Conservation (phyloP, 2,888 invertebrate genomes). For the Hetaerina titia region DNA sequence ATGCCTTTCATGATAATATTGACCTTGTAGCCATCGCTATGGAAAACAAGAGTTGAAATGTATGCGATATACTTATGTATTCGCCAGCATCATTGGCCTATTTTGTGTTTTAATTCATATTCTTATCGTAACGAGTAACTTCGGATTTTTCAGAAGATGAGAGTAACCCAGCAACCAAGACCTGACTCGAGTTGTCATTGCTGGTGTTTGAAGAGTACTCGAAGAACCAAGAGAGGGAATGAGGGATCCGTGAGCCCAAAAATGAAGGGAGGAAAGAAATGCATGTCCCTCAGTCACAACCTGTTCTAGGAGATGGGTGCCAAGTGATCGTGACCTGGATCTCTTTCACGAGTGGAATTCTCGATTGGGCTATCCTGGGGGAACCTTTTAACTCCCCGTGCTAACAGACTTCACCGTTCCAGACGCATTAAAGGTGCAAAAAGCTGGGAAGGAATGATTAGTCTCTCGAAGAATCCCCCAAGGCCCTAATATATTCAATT, state of each 20-base stretch:
- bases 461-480: not conserved
- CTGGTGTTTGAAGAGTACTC: not conserved
- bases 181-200: not conserved
- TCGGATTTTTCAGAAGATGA: not conserved
- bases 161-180: not conserved
- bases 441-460: not conserved
- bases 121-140: not conserved
- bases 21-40: too few species aligned
- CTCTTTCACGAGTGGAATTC: not conserved
- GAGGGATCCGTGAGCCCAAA: not conserved
- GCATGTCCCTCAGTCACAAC: not conserved
- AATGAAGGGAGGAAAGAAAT: not conserved
- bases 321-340: not conserved
- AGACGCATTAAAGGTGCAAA: not conserved
- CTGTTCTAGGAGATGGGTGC: not conserved
- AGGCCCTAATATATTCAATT: not conserved
- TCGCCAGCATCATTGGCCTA: too few species aligned
- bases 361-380: not conserved
- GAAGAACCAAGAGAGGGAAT: not conserved
- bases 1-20: too few species aligned
- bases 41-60: too few species aligned
- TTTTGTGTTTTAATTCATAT: too few species aligned
- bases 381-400: not conserved
- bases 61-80: too few species aligned
- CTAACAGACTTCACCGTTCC: not conserved